Evolutionary conservation across 2,113 vertebrate genomes (phyloP).

Genomic region (Malurus melanocephalus): DNA sequence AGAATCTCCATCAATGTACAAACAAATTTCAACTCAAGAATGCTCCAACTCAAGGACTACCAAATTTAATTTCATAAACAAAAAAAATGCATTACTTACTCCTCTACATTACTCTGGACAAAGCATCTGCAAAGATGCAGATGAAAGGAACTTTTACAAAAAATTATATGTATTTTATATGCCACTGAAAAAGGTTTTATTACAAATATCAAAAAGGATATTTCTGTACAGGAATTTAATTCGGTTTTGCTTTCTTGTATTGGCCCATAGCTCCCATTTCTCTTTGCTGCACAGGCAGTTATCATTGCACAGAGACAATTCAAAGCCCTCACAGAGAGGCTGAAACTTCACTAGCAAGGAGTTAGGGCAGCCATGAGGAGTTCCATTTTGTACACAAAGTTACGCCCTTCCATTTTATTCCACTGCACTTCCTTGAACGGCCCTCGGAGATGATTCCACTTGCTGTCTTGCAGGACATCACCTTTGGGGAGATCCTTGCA

Average conservation of each 20-base stretch:
- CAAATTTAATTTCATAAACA: not conserved
- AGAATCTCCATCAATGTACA: not conserved
- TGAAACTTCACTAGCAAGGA: constrained; percentile 69
- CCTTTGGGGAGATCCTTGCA: constrained; percentile 91
- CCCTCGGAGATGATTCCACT: constrained; percentile 92
- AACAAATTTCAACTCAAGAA: not conserved
- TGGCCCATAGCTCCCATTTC: not conserved
- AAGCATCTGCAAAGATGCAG: not conserved
- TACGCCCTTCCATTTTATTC: constrained; percentile 95
- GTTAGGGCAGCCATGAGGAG: constrained; percentile 95
- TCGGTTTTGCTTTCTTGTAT: not conserved
- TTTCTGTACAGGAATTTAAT: not conserved
- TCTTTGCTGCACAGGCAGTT: not conserved
- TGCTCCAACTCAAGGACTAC: not conserved
- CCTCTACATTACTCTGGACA: not conserved
- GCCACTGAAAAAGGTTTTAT: not conserved
- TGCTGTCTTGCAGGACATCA: constrained; percentile 88
- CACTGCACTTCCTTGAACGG: constrained; percentile 91
- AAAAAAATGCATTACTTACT: not conserved
- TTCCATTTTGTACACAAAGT: constrained; percentile 98
- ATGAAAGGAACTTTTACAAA: not conserved
- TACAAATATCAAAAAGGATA: not conserved
- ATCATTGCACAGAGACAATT: not conserved
- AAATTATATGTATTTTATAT: not conserved
- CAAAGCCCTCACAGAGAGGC: not conserved